A percentile compares a stretch with the other conserved stretches of the same genome.
These are phyloP conservation scores for Coregonus ussuriensis DNA, from an alignment of 2,797 vertebrate genomes.

Conservation along the genomic window DNA sequence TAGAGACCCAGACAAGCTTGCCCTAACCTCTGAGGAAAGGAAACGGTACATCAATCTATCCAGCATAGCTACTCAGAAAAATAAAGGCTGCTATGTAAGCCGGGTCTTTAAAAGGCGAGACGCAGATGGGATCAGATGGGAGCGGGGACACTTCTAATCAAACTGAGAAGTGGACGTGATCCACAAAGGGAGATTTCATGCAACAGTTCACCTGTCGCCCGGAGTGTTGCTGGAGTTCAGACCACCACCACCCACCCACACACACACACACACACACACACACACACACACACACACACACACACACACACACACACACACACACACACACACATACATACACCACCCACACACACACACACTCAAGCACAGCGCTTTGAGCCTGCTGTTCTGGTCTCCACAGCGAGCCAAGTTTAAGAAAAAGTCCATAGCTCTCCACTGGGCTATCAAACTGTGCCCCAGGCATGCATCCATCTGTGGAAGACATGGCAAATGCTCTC, in stretches of 20 bases:
- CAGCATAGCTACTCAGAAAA: conserved; percentile 41
- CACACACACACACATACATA: background rate
- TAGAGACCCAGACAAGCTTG: conserved; percentile 28
- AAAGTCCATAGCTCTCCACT: conserved; percentile 71
- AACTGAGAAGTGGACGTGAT: conserved; percentile 49
- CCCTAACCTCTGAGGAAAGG: conserved; percentile 44
- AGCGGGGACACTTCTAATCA: conserved; percentile 52
- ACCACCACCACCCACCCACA: conserved; percentile 22
- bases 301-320: conserved; percentile 8
- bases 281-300: too few relatives aligned
- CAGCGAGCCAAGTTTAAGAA: conserved; percentile 70
- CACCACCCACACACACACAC: background rate
- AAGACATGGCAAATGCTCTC: conserved; percentile 76
- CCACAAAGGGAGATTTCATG: conserved; percentile 61
- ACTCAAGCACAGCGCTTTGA: conserved; percentile 38
- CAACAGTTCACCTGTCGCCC: conserved; percentile 64
- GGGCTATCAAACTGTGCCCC: conserved; percentile 77
- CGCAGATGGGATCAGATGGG: conserved; percentile 55
- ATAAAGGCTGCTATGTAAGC: conserved; percentile 46
- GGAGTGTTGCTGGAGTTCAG: conserved; percentile 58
- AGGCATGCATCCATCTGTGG: conserved; percentile 82
- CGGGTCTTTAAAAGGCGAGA: conserved; percentile 48
- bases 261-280: conserved; percentile 6
- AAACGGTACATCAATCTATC: conserved; percentile 25
- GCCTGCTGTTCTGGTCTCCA: conserved; percentile 63